phyloP scores from a whole-genome alignment of 2,888 invertebrate species.

The Ophioninae sp. region DNA sequence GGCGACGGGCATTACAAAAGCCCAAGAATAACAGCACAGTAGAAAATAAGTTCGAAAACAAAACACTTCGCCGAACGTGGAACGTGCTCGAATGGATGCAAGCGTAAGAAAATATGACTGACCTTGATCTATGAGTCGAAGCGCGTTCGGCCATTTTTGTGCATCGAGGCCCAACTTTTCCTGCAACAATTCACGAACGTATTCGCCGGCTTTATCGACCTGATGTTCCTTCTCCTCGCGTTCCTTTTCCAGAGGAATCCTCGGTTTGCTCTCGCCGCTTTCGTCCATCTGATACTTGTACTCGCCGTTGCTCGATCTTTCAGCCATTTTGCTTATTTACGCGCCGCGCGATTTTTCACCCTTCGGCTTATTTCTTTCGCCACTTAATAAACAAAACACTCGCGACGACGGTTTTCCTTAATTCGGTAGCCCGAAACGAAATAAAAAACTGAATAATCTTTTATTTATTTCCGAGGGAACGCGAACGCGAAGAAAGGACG shows the following conservation, averaged over 20 bases:
- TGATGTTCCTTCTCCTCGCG: constrained; percentile 84
- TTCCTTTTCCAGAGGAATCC: constrained; percentile 78
- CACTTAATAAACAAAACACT: background rate
- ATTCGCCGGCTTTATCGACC: constrained; percentile 89
- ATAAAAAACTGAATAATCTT: background rate
- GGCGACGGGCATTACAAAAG: background rate
- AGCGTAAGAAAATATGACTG: constrained; percentile 65
- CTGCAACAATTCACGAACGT: constrained; percentile 88
- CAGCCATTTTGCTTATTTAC: constrained; percentile 69
- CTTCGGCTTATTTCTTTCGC: background rate
- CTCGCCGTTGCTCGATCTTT: constrained; percentile 77
- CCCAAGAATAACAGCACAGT: background rate
- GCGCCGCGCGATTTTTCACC: background rate
- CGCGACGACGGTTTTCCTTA: background rate
- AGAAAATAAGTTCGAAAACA: background rate
- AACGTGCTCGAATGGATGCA: background rate
- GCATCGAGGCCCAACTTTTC: constrained; percentile 86
- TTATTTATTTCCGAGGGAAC: background rate
- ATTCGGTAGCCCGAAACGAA: background rate
- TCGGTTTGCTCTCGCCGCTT: constrained; percentile 68
- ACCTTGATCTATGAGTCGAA: constrained; percentile 89
- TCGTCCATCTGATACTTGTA: constrained; percentile 75
- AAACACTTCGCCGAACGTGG: background rate
- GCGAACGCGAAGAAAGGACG: background rate
- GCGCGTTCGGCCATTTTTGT: constrained; percentile 86